phyloP scores from a whole-genome alignment of 2,888 invertebrate species.

The Chrysodeixis includens region DNA sequence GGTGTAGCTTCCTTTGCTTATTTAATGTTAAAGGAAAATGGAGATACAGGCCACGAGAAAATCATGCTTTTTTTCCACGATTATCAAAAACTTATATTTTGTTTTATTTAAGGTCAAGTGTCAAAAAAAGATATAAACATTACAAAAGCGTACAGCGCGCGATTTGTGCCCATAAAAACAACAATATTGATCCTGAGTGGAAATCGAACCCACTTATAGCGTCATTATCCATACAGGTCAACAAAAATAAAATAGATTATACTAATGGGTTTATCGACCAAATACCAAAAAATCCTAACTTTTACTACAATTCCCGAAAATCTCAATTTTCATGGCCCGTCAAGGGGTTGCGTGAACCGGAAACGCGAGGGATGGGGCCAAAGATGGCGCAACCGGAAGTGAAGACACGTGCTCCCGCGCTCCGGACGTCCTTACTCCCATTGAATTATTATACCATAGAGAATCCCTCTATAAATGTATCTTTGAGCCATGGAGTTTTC shows the following conservation, averaged over 20 bases:
- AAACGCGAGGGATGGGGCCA: conserved; percentile 75
- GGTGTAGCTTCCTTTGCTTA: conserved; percentile 61
- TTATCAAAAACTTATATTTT: no score
- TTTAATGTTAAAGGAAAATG: conserved; percentile 51
- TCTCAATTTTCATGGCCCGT: conserved; percentile 67
- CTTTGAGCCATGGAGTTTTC: conserved; percentile 31
- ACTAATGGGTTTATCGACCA: background rate
- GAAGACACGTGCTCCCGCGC: conserved; percentile 86
- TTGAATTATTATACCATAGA: conserved; percentile 83
- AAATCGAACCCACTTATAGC: no score
- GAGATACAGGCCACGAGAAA: conserved; percentile 43
- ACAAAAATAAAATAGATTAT: no score
- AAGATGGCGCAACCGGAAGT: conserved; percentile 87
- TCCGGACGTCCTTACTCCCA: conserved; percentile 85
- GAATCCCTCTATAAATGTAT: conserved; percentile 36
- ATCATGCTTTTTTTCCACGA: no score
- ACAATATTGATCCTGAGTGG: no score
- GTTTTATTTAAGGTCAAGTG: no score
- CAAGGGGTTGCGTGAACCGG: conserved; percentile 87
- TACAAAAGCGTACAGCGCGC: no score
- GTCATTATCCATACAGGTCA: no score
- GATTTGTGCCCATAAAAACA: no score
- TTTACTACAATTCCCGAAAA: conserved; percentile 3
- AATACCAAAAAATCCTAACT: background rate
- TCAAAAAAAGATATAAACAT: no score